Base-by-base conservation (phyloP, 2,888 invertebrate species). In the Perizoma flavofasciatum region DNA sequence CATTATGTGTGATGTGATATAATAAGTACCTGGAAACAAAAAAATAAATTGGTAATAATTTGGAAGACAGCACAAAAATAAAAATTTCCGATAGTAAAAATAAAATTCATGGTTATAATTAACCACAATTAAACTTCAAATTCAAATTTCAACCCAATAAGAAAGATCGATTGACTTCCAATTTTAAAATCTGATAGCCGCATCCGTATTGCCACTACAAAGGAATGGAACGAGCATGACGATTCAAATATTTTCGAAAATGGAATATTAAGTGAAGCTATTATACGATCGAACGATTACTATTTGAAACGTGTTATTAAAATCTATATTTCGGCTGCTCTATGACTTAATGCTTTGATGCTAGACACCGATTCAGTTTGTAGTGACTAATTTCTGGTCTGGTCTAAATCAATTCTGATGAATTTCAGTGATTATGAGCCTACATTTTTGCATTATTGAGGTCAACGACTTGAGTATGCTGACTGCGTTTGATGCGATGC, bases 201-300 rank as follows among this genome's bases (percentile, higher is more conserved):
- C 84, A 82, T 78, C 83, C 80, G 84, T 83, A 84, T 81, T 82
- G 74, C 75, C 75, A 74, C 81, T 82, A 88, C 87, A 88, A 89
- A 88, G 85, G 88, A 88, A 87, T 86, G 85, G 86, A 87, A 83
- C 82, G 85, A 87, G 88, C 89, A 91, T 92, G 91, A 91, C 90
- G 87, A 79, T 88, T 86, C 91, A 88, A 91, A 90, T 90, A 89
- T 89, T 89, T 89, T 89, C 79, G 82, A 89, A 91, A 91, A 90
- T 90, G 89, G 88, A 89, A 90, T 91, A 90, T 90, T 89, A 90
- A 90, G 88, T 89, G 87, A 86, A 85, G 83, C 88, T 83, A 90
- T 91, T 90, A 90, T 86, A 85, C 82, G 86, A 83, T 82, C 85
- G 83, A 84, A 79, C 83, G 85, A 86, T 86, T 85, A 85, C 84